Percentiles rank a stretch among this genome's conserved stretches.
These are phyloP conservation scores for Rhabdomys dilectus DNA, from an alignment of 2,113 vertebrate genomes.

Conservation along the genomic window DNA sequence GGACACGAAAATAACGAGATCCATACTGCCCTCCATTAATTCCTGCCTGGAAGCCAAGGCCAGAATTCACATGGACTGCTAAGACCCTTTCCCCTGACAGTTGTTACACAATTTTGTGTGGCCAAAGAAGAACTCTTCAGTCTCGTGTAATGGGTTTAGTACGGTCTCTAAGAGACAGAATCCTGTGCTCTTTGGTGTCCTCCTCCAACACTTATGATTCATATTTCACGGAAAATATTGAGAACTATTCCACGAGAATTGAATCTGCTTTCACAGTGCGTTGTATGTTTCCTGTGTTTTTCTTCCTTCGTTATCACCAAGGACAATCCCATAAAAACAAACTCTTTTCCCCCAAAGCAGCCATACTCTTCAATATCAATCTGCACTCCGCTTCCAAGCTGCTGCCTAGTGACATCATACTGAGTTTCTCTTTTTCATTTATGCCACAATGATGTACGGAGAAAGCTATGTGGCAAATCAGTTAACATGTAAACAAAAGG, in stretches of 20 bases:
- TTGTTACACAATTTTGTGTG: constrained; percentile 49
- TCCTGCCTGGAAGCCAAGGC: constrained; percentile 45
- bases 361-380: constrained; percentile 6
- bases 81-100: constrained; percentile 28
- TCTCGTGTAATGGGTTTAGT: constrained; percentile 50
- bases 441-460: neutral
- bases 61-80: constrained; percentile 33
- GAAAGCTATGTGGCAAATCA: constrained; percentile 37
- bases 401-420: neutral
- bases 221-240: constrained; percentile 72
- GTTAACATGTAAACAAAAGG: constrained; percentile 4
- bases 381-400: constrained; percentile 23
- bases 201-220: constrained; percentile 70
- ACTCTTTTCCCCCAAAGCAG: neutral
- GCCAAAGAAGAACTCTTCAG: constrained; percentile 45
- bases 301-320: constrained; percentile 69
- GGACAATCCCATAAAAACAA: constrained; percentile 66
- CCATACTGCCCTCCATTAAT: constrained; percentile 51
- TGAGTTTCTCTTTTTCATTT: constrained; percentile 22
- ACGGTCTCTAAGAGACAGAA: constrained; percentile 4
- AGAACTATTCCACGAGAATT: constrained; percentile 78
- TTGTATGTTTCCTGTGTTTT: constrained; percentile 71
- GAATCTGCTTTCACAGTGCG: constrained; percentile 60
- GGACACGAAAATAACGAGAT: constrained; percentile 43
- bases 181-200: constrained; percentile 45